phyloP scores from a whole-genome alignment of 2,888 invertebrate genomes.

The Entomobrya multifasciata region DNA sequence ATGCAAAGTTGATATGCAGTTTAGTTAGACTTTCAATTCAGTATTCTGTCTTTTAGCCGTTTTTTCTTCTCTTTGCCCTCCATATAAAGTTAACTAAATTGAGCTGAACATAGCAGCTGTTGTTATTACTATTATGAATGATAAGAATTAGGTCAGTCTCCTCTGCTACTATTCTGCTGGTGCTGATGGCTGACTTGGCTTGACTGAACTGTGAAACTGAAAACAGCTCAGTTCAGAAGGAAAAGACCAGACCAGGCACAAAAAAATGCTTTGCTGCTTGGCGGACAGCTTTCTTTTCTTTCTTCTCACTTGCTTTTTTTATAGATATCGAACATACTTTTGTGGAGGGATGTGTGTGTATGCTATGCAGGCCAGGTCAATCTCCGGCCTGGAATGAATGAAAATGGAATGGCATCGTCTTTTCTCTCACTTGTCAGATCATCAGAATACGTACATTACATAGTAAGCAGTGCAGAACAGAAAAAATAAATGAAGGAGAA shows the following conservation, averaged over 20 bases:
- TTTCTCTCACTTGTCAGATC: conserved; percentile 18
- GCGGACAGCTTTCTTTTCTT: conserved; percentile 17
- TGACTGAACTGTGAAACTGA: conserved; percentile 11
- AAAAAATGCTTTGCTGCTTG: background rate
- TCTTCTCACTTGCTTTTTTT: background rate
- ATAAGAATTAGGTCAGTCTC: conserved; percentile 68
- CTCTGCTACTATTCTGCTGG: background rate
- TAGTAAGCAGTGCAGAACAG: background rate
- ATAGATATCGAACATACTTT: background rate
- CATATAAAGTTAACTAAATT: background rate
- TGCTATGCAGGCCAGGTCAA: conserved; percentile 70
- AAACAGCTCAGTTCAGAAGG: background rate
- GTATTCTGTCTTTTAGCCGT: background rate
- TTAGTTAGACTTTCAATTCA: no score
- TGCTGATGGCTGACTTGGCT: background rate
- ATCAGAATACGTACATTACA: conserved; percentile 2
- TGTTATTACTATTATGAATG: conserved; percentile 64
- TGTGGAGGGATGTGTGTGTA: conserved; percentile 8
- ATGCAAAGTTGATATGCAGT: no score
- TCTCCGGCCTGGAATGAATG: conserved; percentile 73
- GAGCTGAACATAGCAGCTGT: conserved; percentile 49
- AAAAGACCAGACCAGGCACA: conserved; percentile 20
- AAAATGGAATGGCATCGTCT: conserved; percentile 57
- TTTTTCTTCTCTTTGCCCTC: no score
- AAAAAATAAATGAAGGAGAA: conserved; percentile 15